These are phyloP conservation scores for Scaptomyza tumidula DNA, from an alignment of 2,888 invertebrate genomes.

Conservation along the genomic window DNA sequence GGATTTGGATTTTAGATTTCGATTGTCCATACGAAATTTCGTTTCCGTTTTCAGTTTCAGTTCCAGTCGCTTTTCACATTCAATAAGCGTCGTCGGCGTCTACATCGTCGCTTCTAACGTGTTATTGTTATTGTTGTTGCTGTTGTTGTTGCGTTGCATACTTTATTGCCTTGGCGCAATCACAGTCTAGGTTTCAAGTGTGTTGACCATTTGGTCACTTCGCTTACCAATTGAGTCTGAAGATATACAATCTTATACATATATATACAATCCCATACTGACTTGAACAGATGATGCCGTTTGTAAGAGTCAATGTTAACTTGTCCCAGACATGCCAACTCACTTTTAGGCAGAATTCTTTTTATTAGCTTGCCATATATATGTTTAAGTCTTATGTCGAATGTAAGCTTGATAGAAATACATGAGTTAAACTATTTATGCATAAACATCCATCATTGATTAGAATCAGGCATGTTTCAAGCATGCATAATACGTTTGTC, in stretches of 20 bases:
- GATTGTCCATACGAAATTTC: conserved; percentile 12
- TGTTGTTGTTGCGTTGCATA: conserved; percentile 59
- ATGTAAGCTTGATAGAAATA: too few relatives aligned
- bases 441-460: too few relatives aligned
- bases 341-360: too few relatives aligned
- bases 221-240: conserved; percentile 30
- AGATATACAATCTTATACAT: neutral
- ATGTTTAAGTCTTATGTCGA: too few relatives aligned
- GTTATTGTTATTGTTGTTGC: too few relatives aligned
- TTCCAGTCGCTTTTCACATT: conserved; percentile 24
- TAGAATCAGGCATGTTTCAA: too few relatives aligned
- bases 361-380: too few relatives aligned
- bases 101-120: conserved; percentile 14
- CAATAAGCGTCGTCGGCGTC: conserved; percentile 31
- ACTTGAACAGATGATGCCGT: conserved; percentile 36
- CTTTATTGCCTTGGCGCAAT: conserved; percentile 70
- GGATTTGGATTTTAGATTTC: conserved; percentile 28
- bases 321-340: neutral
- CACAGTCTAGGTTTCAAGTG: conserved; percentile 34
- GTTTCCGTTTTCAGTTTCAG: conserved; percentile 20
- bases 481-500: too few relatives aligned
- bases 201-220: conserved; percentile 11
- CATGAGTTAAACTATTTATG: too few relatives aligned
- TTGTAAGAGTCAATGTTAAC: neutral
- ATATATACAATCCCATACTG: neutral